Base-by-base conservation (phyloP, 2,888 invertebrate genomes). In the Stegana nigrithorax region DNA sequence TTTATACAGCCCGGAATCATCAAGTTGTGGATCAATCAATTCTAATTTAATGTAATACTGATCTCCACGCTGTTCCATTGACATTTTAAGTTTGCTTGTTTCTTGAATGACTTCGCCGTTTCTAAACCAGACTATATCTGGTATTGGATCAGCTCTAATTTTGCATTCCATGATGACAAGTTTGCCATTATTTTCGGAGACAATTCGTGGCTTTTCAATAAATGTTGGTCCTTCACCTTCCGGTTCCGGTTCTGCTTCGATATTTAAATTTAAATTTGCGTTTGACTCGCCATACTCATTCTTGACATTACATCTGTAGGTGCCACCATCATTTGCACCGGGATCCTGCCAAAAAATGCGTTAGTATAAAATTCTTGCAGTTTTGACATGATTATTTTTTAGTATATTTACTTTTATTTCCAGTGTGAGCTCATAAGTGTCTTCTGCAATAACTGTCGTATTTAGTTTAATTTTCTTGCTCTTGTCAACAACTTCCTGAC, bases 1-100 rank as follows among this genome's bases (percentile, higher is more conserved):
- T 87, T 98, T 97, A 88, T 98, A 99, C 68, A 97, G 89, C 72
- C 98, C 99, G 77, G 97, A 97, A 88, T 99, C 98, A 81, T 95
- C 94, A 69, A 95, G 90, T 81, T 94, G 94, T 70, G 97, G 97
- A 87, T 97, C 96, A 80, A 91, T 90, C 42, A 96, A 88, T 86
- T 95, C 95, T 73, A 97, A 87, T 84, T 93, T 91, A 64, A 97
- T 93, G 77, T 93, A 92, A 87, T 94, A 96, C 72, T 94, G 89
- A 80, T 94, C 94, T 58, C 91, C 91, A 62, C 89, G 88, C 69
- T 93, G 92, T 83, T 93, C 92, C 83, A 93, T 91, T 53, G 88
- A 88, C 84, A 93, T 92, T 83, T 91, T 92, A 66, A 93, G 91
- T 88, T 93, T 95, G 72, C 90, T 91, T 65, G 91, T 93, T 86